Conservation (phyloP, 1,140 invertebrate genomes). For the Cecropterus lyciades region DNA sequence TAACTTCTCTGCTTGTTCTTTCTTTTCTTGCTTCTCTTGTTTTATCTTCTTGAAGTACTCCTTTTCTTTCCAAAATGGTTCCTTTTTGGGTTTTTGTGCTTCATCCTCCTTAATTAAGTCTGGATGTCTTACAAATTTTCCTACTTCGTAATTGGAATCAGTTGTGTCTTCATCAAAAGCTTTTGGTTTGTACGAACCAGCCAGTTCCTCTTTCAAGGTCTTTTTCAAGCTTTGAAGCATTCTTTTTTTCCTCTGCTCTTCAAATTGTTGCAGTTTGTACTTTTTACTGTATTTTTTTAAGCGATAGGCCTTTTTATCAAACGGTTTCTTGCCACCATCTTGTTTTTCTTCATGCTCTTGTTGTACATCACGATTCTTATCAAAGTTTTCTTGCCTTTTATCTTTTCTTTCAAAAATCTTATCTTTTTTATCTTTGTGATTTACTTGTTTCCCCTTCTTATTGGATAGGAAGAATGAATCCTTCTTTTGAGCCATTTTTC, state of each 20-base stretch:
- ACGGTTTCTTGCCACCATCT: constrained; percentile 76
- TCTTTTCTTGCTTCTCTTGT: constrained; percentile 84
- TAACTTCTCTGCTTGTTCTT: constrained; percentile 76
- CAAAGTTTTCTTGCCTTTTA: constrained; percentile 55
- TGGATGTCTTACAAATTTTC: constrained; percentile 77
- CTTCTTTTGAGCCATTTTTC: constrained; percentile 66
- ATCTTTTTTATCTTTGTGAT: constrained; percentile 35
- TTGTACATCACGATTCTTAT: constrained; percentile 46
- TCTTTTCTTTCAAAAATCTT: constrained; percentile 40
- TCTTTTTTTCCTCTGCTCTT: constrained; percentile 85
- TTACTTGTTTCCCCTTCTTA: constrained; percentile 51
- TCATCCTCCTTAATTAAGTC: constrained; percentile 64
- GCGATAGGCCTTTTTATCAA: constrained; percentile 87
- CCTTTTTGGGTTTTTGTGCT: constrained; percentile 51
- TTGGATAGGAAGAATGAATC: constrained; percentile 62
- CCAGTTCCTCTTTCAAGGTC: constrained; percentile 80
- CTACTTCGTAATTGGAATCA: constrained; percentile 50
- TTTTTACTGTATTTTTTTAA: constrained; percentile 88
- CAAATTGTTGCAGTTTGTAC: constrained; percentile 87
- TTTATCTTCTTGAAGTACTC: constrained; percentile 83
- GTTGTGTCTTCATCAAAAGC: constrained; percentile 66
- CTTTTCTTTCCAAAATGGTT: constrained; percentile 84
- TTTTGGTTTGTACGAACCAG: constrained; percentile 66
- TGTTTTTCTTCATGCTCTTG: constrained; percentile 40
- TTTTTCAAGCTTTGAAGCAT: constrained; percentile 84